Evolutionary conservation across 2,113 vertebrate genomes (phyloP).

Genomic region (Platysternon megacephalum): DNA sequence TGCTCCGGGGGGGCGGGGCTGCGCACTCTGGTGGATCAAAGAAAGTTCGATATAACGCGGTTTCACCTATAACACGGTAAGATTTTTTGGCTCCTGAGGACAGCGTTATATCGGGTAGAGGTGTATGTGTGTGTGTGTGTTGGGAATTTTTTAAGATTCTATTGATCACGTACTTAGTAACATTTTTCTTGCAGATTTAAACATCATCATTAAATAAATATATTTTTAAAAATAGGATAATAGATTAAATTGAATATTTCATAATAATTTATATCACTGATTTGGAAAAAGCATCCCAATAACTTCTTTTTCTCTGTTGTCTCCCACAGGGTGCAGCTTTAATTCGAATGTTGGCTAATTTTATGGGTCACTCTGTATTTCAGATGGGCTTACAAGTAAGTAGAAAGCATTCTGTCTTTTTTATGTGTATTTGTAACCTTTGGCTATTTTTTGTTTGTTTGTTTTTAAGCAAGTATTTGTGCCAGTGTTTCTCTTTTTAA

Average conservation of each 20-base stretch:
- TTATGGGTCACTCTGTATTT: slow-evolving; percentile 96
- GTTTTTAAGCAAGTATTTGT: slow-evolving; percentile 12
- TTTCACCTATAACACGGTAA: too few species aligned
- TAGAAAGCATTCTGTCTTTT: slow-evolving; percentile 65
- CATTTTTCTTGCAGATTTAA: background rate
- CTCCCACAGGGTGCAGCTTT: slow-evolving; percentile 91
- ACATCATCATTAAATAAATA: background rate
- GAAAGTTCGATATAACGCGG: too few species aligned
- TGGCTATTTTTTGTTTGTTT: background rate
- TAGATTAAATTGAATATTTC: background rate
- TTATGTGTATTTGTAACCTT: background rate
- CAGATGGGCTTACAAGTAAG: slow-evolving; percentile 96
- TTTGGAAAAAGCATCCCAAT: background rate
- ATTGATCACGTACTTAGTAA: background rate
- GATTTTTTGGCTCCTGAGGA: too few species aligned
- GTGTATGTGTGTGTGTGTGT: too few species aligned
- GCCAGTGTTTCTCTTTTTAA: slow-evolving; percentile 25
- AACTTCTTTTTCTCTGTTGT: slow-evolving; percentile 42
- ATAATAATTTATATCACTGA: slow-evolving; percentile 2
- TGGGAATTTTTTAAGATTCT: background rate
- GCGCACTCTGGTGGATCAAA: too few species aligned
- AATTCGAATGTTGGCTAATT: slow-evolving; percentile 98
- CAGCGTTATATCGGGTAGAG: too few species aligned
- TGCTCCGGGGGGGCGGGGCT: too few species aligned
- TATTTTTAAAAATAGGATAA: background rate